Base-by-base conservation (phyloP, 2,797 vertebrate species). In the Paedocypris micromegethes region DNA sequence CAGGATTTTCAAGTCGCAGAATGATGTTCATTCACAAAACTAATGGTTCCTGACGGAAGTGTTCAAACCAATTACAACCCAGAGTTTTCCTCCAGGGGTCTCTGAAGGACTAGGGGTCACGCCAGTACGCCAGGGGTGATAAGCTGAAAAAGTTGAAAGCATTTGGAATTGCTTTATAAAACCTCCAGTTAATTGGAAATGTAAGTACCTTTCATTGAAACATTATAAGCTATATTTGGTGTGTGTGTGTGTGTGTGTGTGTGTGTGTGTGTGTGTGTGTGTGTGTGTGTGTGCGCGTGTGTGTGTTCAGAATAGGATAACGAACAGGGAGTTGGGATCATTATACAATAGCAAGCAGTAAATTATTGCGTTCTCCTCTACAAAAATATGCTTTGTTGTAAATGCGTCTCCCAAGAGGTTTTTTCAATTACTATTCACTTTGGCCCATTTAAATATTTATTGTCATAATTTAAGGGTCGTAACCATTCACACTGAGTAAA, bases 21-120 rank as follows among this genome's bases (percentile, higher is more conserved):
- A 86, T 84, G 86, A 84, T 76, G 82, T 69, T 77, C 80, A 82
- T 80, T 85, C 82, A 76, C 79, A 83, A 79, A 82, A 86, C 82
- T 83, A 83, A 78, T 85, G 83, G 83, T 81, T 81, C 72, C 81
- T 84, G 70, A 72, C 68, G 60, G 68, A 51, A 56, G 59, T 51
- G 55, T 70, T 58, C 23, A 52, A 50, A 56, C 68, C 61, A 57
- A 70, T 70, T 70, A 70, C n/a, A 66, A 39, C 23, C 2, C n/a
- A 43, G 43, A 5, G 48, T 51, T 50, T 58, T 58, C 6, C 55
- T 57, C 57, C 53, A 54, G 44, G 53, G 64, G 64, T 37, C 52
- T 41, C 6, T 37, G 45, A n/a, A 65, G 51, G 51, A 51, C 52
- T 65, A 44, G 37, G 63, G 63, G 9, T 65, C 52, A 51, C 37